Evolutionary conservation across 1,140 invertebrate species (phyloP), one percentile per base, ranked within the genome.

Genomic region (Elymnias hypermnestra): DNA sequence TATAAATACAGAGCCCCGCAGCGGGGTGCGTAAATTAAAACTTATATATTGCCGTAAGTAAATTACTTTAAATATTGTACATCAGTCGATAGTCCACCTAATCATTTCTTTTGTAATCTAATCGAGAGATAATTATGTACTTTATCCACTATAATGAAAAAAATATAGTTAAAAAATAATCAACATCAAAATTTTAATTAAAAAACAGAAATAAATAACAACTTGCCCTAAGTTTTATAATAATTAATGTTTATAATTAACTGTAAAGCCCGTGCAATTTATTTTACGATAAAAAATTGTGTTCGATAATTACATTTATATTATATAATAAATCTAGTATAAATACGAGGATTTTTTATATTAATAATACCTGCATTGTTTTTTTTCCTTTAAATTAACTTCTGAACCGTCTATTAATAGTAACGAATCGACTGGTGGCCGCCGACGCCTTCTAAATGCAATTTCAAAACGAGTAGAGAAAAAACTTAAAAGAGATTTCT

Each of bases 121-220:
- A 79, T 82, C 69, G 69, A 83, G 77, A 74, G 72, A 83, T 66
- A 83, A 74, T 83, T 77, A 85, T 87, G 85, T 87, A 87, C 81
- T 87, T 86, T 86, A 74, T 76, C 67, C 65, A 86, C 77, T 87
- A 84, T 74, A 67, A 77, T 73, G 65, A 75, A 75, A 81, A 74
- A 67, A 75, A 83, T 72, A 83, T 60, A 61, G 74, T 86, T 84
- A 82, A 85, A 84, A 82, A 86, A 83, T 86, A 86, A 84, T 82
- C 64, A 84, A 84, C 81, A 81, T 84, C 68, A 83, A 68, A 59
- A 62, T 63, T 83, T 84, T 79, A 76, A 77, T 82, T 79, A 76
- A 85, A n/a, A n/a, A 83, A 87, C 81, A 82, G 72, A 86, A 87
- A 86, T 86, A 86, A 87, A 87, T 85, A 87, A 87, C 83, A 84